Evolutionary conservation across 2,113 vertebrate species (phyloP), one percentile per base, ranked within the genome.

Genomic region (Gorsachius goisagi): DNA sequence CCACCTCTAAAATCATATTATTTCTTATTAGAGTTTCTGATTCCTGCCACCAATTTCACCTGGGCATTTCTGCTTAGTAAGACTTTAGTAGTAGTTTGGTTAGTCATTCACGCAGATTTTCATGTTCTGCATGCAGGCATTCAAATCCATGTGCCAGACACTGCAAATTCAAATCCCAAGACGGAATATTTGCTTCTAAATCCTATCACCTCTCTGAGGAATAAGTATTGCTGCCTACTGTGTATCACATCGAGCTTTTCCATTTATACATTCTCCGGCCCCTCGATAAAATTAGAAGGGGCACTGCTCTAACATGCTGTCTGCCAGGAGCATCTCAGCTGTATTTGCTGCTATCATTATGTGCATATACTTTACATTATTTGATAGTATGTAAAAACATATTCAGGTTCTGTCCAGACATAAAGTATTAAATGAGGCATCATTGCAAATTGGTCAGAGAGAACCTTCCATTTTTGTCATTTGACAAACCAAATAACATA

Each of bases 291-390:
- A 90, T 93, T n/a, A 83, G 82, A 89, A 90, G 77, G 45, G 52
- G 32, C 0, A 1, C 32, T 88, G 74, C 58, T 89, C 33, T 55
- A 78, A 91, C 62, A 41, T 22, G 50, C 30, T 86, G 55, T 68
- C 64, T 82, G 71, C 59, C 72, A 69, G 58, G 82, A 95, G 53
- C 28, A 74, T 63, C 50, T 59, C 74, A 44, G 77, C 26, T 84
- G 13, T 82, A 66, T 91, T 82, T 41, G 28, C 55, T 56, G 39
- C 44, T 63, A 33, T 90, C 60, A 76, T 91, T 89, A 85, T 23
- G 80, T 95, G 49, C 84, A 95, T 93, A 83, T 62, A 68, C 71
- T 95, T 95, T 73, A 84, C 44, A 78, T 92, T 79, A 88, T 94
- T 93, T 88, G 68, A 76, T 74, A 93, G 83, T 53, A 67, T 59